These are phyloP conservation scores for Erynnis tages DNA, from an alignment of 2,888 invertebrate species.

Conservation along the genomic window DNA sequence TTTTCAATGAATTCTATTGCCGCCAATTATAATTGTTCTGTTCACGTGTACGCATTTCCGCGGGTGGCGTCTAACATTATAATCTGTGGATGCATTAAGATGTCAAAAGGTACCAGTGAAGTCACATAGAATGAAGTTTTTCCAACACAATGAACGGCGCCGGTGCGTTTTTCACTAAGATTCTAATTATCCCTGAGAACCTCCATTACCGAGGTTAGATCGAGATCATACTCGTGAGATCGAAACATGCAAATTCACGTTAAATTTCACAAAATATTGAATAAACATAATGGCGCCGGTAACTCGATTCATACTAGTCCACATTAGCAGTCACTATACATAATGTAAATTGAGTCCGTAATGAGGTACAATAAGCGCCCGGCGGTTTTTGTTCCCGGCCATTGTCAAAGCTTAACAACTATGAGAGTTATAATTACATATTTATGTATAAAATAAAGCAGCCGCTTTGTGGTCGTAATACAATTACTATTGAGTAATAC, in stretches of 20 bases:
- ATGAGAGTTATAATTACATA: conserved; percentile 68
- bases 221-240: conserved; percentile 38
- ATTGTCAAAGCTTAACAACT: conserved; percentile 71
- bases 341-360: conserved; percentile 59
- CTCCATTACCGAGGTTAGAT: conserved; percentile 44
- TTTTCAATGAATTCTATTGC: conserved; percentile 14
- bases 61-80: conserved; percentile 12
- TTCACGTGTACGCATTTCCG: conserved; percentile 23
- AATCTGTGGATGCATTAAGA: conserved; percentile 22
- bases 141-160: conserved; percentile 44
- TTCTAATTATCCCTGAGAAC: conserved; percentile 64
- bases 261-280: conserved; percentile 66
- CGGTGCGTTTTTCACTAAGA: conserved; percentile 55
- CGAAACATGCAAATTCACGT: conserved; percentile 42
- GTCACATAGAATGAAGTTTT: conserved; percentile 34
- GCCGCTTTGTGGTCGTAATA: conserved; percentile 63
- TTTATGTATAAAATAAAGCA: conserved; percentile 69
- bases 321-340: conserved; percentile 55
- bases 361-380: conserved; percentile 66
- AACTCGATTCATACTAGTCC: conserved; percentile 49
- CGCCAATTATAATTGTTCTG: conserved; percentile 25
- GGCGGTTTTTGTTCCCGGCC: conserved; percentile 64
- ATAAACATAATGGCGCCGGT: conserved; percentile 57
- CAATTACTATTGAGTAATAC: conserved; percentile 71
- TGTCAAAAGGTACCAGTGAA: conserved; percentile 32